Evolutionary conservation across 1,140 invertebrate genomes (phyloP).

Genomic region (Pristionchus pacificus): DNA sequence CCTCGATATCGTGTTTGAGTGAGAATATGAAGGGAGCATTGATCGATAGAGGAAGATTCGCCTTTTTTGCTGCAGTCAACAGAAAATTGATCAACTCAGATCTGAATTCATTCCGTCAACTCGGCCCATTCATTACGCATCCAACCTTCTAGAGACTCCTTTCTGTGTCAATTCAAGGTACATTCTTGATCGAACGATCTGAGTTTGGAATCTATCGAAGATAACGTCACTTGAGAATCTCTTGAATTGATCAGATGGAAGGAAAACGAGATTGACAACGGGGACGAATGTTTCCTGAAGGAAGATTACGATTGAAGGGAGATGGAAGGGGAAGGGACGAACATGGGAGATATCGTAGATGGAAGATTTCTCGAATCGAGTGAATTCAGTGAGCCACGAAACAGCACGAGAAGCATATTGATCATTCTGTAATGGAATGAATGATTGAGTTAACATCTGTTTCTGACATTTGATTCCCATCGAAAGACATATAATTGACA

Average conservation of each 20-base stretch:
- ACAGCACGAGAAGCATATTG: slow-evolving; percentile 27
- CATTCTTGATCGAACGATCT: slow-evolving; percentile 37
- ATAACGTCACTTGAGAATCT: slow-evolving; percentile 31
- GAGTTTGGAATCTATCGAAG: slow-evolving; percentile 34
- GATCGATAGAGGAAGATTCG: slow-evolving; percentile 22
- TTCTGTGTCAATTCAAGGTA: slow-evolving; percentile 31
- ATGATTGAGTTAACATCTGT: background rate
- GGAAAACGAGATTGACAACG: slow-evolving; percentile 36
- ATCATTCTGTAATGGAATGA: slow-evolving; percentile 13
- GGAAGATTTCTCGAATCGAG: slow-evolving; percentile 30
- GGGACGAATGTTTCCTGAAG: slow-evolving; percentile 38
- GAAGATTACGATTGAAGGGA: background rate
- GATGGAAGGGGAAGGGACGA: too few relatives aligned
- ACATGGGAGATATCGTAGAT: slow-evolving; percentile 36
- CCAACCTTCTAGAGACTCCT: slow-evolving; percentile 17
- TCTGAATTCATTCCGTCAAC: slow-evolving; percentile 6
- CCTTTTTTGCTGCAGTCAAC: slow-evolving; percentile 9
- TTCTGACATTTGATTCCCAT: too few relatives aligned
- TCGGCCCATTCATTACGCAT: background rate
- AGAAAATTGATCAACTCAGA: slow-evolving; percentile 16
- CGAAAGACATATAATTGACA: too few relatives aligned
- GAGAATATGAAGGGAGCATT: slow-evolving; percentile 24
- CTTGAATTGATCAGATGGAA: slow-evolving; percentile 23
- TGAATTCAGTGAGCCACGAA: slow-evolving; percentile 33
- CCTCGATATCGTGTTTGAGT: slow-evolving; percentile 29